Percentiles rank a stretch among this genome's conserved stretches.
These are phyloP conservation scores for Lomographa bimaculata DNA, from an alignment of 2,888 invertebrate species.

Conservation along the genomic window DNA sequence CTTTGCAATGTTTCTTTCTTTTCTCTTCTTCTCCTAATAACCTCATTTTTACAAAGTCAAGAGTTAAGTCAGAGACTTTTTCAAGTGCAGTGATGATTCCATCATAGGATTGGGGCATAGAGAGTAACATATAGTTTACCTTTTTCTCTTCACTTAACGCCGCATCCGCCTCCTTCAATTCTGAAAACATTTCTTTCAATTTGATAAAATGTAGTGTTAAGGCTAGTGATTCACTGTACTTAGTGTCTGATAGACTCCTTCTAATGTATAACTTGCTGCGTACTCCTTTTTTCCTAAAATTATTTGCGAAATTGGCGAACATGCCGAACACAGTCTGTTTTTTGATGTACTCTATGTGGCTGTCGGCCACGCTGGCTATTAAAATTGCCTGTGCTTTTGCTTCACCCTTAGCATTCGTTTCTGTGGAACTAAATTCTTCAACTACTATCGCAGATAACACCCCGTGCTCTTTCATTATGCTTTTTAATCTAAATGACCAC, in stretches of 20 bases:
- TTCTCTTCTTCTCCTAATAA: too few species aligned
- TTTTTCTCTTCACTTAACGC: too few species aligned
- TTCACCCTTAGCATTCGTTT: neutral
- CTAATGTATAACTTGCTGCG: constrained; percentile 2
- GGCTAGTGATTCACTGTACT: constrained; percentile 2
- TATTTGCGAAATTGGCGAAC: neutral
- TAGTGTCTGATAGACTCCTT: constrained; percentile 12
- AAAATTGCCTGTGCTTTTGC: neutral
- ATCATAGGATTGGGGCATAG: too few species aligned
- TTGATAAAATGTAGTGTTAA: too few species aligned
- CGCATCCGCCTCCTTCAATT: too few species aligned
- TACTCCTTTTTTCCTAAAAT: neutral
- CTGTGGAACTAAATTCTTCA: neutral
- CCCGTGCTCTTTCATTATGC: neutral
- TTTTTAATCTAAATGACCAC: constrained; percentile 1
- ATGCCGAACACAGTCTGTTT: neutral
- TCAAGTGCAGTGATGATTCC: too few species aligned
- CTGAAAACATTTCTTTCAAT: too few species aligned
- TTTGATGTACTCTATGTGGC: constrained; percentile 2
- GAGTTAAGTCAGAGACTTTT: too few species aligned
- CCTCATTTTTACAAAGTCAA: too few species aligned
- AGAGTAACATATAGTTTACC: too few species aligned
- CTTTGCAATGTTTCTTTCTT: too few species aligned
- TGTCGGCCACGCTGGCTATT: constrained; percentile 1
- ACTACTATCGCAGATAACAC: neutral